Evolutionary conservation across 2,888 invertebrate genomes (phyloP).

Genomic region (Drosophila mayaguana): DNA sequence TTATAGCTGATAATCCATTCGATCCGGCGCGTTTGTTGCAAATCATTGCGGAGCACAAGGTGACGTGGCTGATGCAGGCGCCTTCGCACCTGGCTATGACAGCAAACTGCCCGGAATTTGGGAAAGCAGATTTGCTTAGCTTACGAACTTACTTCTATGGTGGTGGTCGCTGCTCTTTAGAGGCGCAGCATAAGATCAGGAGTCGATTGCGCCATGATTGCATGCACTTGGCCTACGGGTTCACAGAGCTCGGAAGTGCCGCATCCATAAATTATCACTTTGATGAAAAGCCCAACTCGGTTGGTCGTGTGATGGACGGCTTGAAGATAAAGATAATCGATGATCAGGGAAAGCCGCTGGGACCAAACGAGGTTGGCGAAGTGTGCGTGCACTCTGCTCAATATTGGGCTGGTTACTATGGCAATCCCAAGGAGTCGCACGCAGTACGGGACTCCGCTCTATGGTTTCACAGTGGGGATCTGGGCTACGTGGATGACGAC

Average conservation of each 20-base stretch:
- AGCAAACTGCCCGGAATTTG: conserved; percentile 56
- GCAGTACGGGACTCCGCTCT: conserved; percentile 67
- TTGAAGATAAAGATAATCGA: conserved; percentile 73
- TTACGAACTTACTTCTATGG: conserved; percentile 60
- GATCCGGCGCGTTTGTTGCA: conserved; percentile 60
- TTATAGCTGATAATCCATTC: conserved; percentile 70
- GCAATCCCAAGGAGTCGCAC: conserved; percentile 68
- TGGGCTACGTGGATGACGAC: conserved; percentile 83
- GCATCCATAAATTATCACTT: conserved; percentile 55
- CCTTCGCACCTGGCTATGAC: conserved; percentile 67
- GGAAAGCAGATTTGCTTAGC: conserved; percentile 57
- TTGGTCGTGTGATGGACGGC: conserved; percentile 67
- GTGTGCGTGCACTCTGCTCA: conserved; percentile 61
- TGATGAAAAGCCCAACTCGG: conserved; percentile 68
- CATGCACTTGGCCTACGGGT: conserved; percentile 68
- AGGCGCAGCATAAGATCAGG: conserved; percentile 58
- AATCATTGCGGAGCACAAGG: conserved; percentile 65
- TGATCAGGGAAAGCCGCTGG: conserved; percentile 60
- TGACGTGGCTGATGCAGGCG: conserved; percentile 63
- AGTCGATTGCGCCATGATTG: conserved; percentile 58
- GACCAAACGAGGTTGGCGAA: conserved; percentile 76
- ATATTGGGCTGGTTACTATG: conserved; percentile 81
- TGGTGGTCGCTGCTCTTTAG: conserved; percentile 67
- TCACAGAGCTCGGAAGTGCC: conserved; percentile 73
- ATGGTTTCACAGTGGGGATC: conserved; percentile 83